Conservation (phyloP, 2,113 vertebrate species). For the Crotophaga sulcirostris region DNA sequence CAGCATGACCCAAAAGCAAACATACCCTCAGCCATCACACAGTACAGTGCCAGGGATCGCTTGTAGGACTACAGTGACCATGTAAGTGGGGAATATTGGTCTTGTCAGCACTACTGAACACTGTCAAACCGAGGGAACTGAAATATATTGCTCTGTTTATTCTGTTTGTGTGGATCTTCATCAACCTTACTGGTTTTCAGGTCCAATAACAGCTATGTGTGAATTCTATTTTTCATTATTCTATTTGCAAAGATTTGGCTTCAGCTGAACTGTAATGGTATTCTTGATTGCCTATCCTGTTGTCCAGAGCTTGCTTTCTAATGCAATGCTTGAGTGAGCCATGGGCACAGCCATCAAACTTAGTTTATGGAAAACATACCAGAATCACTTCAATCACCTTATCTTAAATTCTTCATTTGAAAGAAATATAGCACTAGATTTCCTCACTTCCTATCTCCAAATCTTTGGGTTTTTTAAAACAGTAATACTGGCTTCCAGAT, state of each 20-base stretch:
- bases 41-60: neutral
- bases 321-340: neutral
- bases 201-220: neutral
- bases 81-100: neutral
- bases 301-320: neutral
- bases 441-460: neutral
- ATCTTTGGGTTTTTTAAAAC: neutral
- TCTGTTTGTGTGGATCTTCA: neutral
- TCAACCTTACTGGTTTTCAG: neutral
- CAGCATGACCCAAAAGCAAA: neutral
- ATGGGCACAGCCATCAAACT: neutral
- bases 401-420: neutral
- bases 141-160: neutral
- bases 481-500: neutral
- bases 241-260: neutral
- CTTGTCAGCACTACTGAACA: neutral
- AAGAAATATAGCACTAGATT: neutral
- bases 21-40: neutral
- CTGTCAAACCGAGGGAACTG: neutral
- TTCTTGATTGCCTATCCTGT: neutral
- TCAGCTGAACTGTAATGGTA: neutral
- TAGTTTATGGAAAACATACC: neutral
- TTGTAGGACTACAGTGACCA: neutral
- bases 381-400: neutral
- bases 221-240: neutral